Percentiles rank a stretch among this genome's conserved stretches.
phyloP scores from a whole-genome alignment of 2,888 invertebrate genomes.

The Torymus tubicola region DNA sequence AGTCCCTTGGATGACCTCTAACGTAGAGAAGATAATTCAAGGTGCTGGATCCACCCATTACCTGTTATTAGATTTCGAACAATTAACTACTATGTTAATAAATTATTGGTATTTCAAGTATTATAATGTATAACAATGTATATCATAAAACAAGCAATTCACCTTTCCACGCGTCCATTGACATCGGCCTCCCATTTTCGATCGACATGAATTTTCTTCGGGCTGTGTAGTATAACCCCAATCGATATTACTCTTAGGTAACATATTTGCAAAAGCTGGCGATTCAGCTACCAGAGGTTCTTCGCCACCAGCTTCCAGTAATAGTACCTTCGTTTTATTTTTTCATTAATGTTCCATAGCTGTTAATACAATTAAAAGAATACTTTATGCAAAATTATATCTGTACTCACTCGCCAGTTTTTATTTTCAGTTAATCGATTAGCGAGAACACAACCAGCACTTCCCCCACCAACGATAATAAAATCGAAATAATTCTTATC shows the following conservation, averaged over 20 bases:
- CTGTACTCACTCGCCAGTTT: too few relatives aligned
- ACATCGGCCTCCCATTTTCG: neutral
- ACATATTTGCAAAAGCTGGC: neutral
- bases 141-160: too few relatives aligned
- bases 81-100: conserved; percentile 66
- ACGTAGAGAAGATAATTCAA: conserved; percentile 8
- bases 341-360: too few relatives aligned
- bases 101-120: conserved; percentile 62
- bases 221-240: neutral
- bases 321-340: neutral
- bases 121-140: neutral
- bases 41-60: conserved; percentile 29
- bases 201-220: neutral
- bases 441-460: too few relatives aligned
- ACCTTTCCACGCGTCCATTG: conserved; percentile 10
- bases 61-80: conserved; percentile 65
- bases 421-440: too few relatives aligned
- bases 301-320: conserved; percentile 10
- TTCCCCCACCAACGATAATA: too few relatives aligned
- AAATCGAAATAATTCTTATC: too few relatives aligned
- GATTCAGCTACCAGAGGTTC: conserved; percentile 1
- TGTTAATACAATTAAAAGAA: too few relatives aligned
- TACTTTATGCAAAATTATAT: too few relatives aligned
- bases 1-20: conserved; percentile 5
- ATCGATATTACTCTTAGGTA: neutral